Percentiles rank a stretch among this genome's conserved stretches.
phyloP scores from a whole-genome alignment of 2,113 vertebrate species.

The Brachypodius melanocephalos region DNA sequence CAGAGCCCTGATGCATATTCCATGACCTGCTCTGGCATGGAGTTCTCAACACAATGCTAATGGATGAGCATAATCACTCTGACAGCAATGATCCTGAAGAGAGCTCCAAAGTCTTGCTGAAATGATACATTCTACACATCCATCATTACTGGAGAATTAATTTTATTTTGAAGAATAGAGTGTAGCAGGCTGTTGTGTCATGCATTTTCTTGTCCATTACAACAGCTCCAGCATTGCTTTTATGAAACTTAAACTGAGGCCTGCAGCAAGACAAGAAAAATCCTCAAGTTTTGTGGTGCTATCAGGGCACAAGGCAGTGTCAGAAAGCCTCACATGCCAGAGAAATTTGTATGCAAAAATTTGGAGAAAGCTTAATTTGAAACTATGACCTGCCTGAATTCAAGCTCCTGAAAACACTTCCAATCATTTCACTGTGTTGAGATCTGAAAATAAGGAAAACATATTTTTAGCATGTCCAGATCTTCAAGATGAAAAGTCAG shows the following conservation, averaged over 20 bases:
- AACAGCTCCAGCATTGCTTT: not conserved
- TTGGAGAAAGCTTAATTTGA: not conserved
- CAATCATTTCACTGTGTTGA: not conserved
- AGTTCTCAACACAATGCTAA: not conserved
- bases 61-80: slow-evolving; percentile 37
- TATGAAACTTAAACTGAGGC: not conserved
- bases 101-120: slow-evolving; percentile 14
- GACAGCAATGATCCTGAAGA: slow-evolving; percentile 10
- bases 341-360: slow-evolving; percentile 5
- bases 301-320: not conserved
- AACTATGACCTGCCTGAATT: not conserved
- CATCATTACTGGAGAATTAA: not conserved
- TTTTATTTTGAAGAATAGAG: slow-evolving; percentile 23
- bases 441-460: not conserved
- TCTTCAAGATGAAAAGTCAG: not conserved
- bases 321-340: not conserved
- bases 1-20: not conserved
- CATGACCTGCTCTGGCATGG: not conserved
- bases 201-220: slow-evolving; percentile 10
- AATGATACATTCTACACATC: slow-evolving; percentile 24
- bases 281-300: not conserved
- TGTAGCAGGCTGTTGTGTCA: not conserved
- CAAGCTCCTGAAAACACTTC: not conserved
- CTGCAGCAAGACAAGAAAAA: not conserved
- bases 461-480: not conserved